These are phyloP conservation scores for Shinisaurus crocodilurus DNA, from an alignment of 2,113 vertebrate species.

Conservation along the genomic window DNA sequence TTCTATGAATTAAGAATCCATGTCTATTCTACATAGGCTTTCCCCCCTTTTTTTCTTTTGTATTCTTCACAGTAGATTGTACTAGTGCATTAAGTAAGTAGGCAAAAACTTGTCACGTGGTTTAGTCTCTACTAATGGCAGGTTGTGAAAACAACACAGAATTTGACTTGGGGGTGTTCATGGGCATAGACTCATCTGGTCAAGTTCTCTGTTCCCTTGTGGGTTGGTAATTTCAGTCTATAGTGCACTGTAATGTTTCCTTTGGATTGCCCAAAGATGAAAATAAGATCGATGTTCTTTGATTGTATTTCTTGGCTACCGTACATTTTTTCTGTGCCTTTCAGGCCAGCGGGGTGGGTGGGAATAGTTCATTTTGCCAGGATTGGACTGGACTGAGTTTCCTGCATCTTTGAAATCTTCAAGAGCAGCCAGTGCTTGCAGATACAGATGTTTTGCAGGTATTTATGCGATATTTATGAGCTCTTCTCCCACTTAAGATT, in stretches of 20 bases:
- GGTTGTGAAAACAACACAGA: not conserved
- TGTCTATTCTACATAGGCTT: not conserved
- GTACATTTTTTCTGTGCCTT: not conserved
- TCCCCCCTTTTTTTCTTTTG: too few species aligned
- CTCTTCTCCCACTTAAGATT: not conserved
- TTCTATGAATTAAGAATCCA: not conserved
- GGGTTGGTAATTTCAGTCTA: constrained; percentile 14
- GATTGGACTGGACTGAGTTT: not conserved
- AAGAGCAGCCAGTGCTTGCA: not conserved
- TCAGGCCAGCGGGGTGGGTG: not conserved
- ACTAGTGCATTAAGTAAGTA: not conserved
- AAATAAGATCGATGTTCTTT: not conserved
- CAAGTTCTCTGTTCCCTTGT: constrained; percentile 14
- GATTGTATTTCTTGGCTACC: not conserved
- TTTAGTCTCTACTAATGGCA: not conserved
- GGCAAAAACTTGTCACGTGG: not conserved
- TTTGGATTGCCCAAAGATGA: not conserved
- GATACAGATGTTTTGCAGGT: too few species aligned
- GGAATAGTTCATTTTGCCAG: constrained; percentile 8
- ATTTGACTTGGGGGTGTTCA: not conserved
- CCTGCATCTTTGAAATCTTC: not conserved
- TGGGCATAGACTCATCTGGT: constrained; percentile 3
- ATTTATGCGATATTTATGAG: too few species aligned
- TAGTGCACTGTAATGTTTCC: not conserved
- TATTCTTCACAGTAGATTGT: not conserved